These are phyloP conservation scores for Torymus auratus DNA, from an alignment of 2,888 invertebrate species.

Conservation along the genomic window DNA sequence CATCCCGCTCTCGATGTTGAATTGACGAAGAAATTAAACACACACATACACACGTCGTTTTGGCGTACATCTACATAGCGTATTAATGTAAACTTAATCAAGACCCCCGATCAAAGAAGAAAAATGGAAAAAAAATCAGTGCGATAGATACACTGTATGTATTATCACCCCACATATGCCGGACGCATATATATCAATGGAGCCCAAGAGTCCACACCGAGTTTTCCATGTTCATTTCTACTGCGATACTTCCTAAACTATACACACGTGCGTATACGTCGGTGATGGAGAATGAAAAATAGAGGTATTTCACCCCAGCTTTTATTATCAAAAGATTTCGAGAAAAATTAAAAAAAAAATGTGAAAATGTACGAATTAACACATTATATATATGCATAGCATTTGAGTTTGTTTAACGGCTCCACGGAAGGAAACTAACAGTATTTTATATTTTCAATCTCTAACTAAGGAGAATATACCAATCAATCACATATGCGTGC, in stretches of 20 bases:
- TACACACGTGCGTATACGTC: too few relatives aligned
- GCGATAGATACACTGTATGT: slow-evolving; percentile 1
- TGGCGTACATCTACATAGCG: slow-evolving; percentile 15
- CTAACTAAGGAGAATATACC: slow-evolving; percentile 33
- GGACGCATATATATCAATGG: not conserved
- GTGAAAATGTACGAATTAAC: slow-evolving; percentile 12
- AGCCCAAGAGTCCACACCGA: too few relatives aligned
- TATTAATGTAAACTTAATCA: slow-evolving; percentile 7
- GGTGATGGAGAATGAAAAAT: too few relatives aligned
- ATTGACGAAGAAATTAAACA: slow-evolving; percentile 2
- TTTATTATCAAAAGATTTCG: slow-evolving; percentile 33
- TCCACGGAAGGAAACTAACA: slow-evolving; percentile 11
- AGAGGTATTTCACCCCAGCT: slow-evolving; percentile 19
- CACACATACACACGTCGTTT: slow-evolving; percentile 11
- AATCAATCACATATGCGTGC: slow-evolving; percentile 41
- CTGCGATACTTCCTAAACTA: too few relatives aligned
- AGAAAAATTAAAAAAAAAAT: slow-evolving; percentile 3
- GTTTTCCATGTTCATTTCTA: too few relatives aligned
- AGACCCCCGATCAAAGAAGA: not conserved
- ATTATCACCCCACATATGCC: not conserved
- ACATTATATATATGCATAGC: slow-evolving; percentile 15
- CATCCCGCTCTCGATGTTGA: slow-evolving; percentile 35
- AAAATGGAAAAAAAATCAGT: not conserved
- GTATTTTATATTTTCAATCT: slow-evolving; percentile 39
- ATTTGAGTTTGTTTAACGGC: slow-evolving; percentile 27